These are phyloP conservation scores for Andrena trimmerana DNA, from an alignment of 2,888 invertebrate species.

Conservation along the genomic window DNA sequence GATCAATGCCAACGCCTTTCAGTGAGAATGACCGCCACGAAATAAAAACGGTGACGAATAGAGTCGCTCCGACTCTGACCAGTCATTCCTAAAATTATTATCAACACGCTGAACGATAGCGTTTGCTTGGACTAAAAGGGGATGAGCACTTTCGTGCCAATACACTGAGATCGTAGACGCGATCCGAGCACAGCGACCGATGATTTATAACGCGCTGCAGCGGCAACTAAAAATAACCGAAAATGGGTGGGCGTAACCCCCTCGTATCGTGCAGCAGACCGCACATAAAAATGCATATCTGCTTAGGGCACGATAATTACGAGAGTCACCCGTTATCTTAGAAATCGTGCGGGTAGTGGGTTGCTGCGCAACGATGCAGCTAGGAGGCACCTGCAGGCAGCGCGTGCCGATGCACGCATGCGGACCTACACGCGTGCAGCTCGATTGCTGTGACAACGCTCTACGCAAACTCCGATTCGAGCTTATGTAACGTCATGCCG, in stretches of 20 bases:
- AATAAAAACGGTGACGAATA: constrained; percentile 31
- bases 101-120: not conserved
- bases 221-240: constrained; percentile 45
- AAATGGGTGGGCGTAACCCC: constrained; percentile 54
- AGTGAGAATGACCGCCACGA: constrained; percentile 11
- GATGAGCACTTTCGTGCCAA: constrained; percentile 21
- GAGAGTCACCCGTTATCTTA: constrained; percentile 79
- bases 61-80: not conserved
- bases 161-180: constrained; percentile 15
- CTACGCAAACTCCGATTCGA: constrained; percentile 18
- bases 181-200: constrained; percentile 2
- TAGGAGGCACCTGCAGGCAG: constrained; percentile 77
- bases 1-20: constrained; percentile 64
- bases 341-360: constrained; percentile 84
- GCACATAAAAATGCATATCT: constrained; percentile 67
- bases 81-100: constrained; percentile 40
- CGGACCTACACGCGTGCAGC: constrained; percentile 45
- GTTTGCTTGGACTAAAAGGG: not conserved
- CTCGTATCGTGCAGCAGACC: constrained; percentile 42
- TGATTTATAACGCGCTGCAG: constrained; percentile 44
- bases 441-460: constrained; percentile 60
- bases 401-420: constrained; percentile 81
- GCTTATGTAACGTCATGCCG: constrained; percentile 32
- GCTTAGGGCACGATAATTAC: constrained; percentile 69
- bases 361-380: constrained; percentile 67